A percentile compares a stretch with the other conserved stretches of the same genome.
These are phyloP conservation scores for Eupithecia dodoneata DNA, from an alignment of 2,888 invertebrate genomes.

Conservation along the genomic window DNA sequence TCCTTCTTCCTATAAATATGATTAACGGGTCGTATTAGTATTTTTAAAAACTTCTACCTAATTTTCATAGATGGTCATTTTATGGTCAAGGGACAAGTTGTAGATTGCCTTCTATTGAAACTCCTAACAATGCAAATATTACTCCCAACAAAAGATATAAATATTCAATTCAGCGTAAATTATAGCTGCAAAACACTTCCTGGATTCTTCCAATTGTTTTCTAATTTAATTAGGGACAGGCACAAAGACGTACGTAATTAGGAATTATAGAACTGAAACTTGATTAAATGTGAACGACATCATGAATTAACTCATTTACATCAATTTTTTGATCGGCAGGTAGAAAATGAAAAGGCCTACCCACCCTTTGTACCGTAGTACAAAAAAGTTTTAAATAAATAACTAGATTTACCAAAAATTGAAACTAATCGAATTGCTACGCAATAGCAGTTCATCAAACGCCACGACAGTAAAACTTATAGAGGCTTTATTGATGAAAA, in stretches of 20 bases:
- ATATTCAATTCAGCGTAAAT: conserved; percentile 41
- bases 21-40: no score
- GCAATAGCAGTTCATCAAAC: background rate
- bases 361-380: no score
- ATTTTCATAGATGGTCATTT: background rate
- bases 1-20: no score
- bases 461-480: background rate
- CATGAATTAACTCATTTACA: no score
- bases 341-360: no score
- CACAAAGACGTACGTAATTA: background rate
- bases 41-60: background rate
- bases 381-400: background rate
- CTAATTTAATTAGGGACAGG: conserved; percentile 42
- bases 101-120: conserved; percentile 4
- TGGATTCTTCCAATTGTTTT: conserved; percentile 44
- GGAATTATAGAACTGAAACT: conserved; percentile 18
- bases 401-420: background rate
- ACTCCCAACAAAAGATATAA: conserved; percentile 33
- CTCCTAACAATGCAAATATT: conserved; percentile 30
- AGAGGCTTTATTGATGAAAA: background rate
- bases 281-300: background rate
- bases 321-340: no score
- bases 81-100: background rate
- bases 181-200: conserved; percentile 37
- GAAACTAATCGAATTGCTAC: background rate